Conservation (phyloP, 2,797 vertebrate genomes). For the Chelmon rostratus region DNA sequence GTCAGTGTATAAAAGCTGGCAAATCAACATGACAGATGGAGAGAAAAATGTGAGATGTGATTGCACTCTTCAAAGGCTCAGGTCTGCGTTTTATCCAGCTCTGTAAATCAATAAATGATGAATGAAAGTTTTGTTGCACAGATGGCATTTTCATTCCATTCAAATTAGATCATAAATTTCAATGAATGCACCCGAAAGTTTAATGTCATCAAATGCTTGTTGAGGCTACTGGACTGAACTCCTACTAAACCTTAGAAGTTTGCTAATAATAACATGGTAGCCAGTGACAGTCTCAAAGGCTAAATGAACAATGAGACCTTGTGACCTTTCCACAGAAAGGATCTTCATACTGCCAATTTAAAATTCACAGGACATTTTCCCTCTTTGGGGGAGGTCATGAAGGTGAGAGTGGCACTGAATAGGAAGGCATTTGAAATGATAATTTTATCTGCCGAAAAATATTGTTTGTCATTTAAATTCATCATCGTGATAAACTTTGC, state of each 20-base stretch:
- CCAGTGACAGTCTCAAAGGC: conserved; percentile 64
- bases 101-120: conserved; percentile 73
- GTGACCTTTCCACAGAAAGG: conserved; percentile 69
- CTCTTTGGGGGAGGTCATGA: conserved; percentile 69
- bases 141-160: conserved; percentile 73
- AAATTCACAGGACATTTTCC: conserved; percentile 80
- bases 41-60: conserved; percentile 62
- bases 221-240: conserved; percentile 30
- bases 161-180: conserved; percentile 63
- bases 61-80: conserved; percentile 65
- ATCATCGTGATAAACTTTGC: conserved; percentile 71
- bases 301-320: conserved; percentile 73
- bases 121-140: conserved; percentile 70
- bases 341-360: conserved; percentile 71
- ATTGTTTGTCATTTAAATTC: conserved; percentile 78
- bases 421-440: conserved; percentile 79
- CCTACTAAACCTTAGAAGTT: conserved; percentile 47
- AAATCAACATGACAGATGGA: conserved; percentile 70
- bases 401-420: conserved; percentile 73
- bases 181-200: conserved; percentile 57
- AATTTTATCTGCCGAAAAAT: conserved; percentile 72
- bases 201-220: conserved; percentile 47
- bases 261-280: conserved; percentile 61
- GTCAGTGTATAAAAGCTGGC: conserved; percentile 53
- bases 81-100: conserved; percentile 60